phyloP scores from a whole-genome alignment of 2,113 vertebrate genomes.

The Platanista minor region DNA sequence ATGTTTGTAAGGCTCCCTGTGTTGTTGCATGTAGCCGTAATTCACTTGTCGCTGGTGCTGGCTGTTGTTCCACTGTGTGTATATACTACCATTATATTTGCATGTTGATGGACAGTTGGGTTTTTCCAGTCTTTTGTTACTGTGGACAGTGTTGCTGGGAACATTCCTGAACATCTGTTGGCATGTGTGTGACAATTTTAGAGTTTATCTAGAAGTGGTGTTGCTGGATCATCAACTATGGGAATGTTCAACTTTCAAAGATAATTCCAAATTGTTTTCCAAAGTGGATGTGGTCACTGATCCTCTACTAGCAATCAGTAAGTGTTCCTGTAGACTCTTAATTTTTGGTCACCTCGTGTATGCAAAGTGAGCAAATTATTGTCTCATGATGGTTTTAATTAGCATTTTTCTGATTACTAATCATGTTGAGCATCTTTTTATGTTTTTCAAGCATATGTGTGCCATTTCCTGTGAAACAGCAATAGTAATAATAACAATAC shows the following conservation, averaged over 20 bases:
- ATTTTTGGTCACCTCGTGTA: background rate
- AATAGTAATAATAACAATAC: too few species aligned
- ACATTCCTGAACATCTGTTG: background rate
- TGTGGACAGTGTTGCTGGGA: background rate
- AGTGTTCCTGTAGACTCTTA: background rate
- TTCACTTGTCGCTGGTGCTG: rapidly evolving
- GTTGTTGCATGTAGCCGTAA: rapidly evolving
- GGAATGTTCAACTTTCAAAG: background rate
- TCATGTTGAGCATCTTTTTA: background rate
- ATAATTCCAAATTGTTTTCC: background rate
- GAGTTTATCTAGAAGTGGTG: too few species aligned
- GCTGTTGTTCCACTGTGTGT: rapidly evolving
- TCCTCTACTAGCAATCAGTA: background rate
- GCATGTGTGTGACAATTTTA: background rate
- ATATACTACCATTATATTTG: background rate
- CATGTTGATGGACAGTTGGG: background rate
- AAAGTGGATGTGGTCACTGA: background rate
- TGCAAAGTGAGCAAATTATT: background rate
- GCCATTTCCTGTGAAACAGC: background rate
- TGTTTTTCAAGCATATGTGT: background rate
- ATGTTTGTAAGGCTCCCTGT: rapidly evolving
- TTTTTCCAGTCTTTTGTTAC: background rate
- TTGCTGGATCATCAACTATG: background rate
- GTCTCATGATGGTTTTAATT: background rate
- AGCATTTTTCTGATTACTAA: background rate